Conservation (phyloP, 2,888 invertebrate species). For the Luffia ferchaultella region DNA sequence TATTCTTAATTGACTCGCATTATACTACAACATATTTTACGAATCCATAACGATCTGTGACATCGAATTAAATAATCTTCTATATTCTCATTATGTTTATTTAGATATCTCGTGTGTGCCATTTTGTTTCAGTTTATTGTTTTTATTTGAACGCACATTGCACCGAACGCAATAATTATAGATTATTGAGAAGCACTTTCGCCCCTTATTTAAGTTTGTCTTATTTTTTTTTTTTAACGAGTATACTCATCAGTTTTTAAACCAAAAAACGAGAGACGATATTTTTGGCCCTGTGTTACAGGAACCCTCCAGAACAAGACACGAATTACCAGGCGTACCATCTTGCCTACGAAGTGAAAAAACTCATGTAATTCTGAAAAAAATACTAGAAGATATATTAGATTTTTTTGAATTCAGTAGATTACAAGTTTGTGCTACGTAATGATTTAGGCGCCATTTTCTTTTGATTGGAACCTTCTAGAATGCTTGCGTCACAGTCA, state of each 20-base stretch:
- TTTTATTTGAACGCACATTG: background rate
- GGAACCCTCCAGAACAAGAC: constrained; percentile 86
- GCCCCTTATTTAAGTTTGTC: too few relatives aligned
- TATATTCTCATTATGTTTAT: too few relatives aligned
- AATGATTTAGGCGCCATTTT: background rate
- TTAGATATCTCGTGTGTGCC: too few relatives aligned
- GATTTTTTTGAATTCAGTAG: background rate
- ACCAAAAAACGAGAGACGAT: constrained; percentile 36
- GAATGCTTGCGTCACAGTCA: background rate
- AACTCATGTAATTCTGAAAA: constrained; percentile 93
- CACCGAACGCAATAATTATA: background rate
- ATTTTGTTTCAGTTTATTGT: too few relatives aligned
- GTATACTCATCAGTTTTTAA: too few relatives aligned
- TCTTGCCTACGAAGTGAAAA: constrained; percentile 99
- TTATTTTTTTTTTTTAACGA: too few relatives aligned
- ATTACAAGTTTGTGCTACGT: background rate
- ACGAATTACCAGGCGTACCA: constrained; percentile 97
- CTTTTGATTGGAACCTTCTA: background rate
- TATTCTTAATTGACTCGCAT: too few relatives aligned
- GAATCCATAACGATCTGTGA: too few relatives aligned
- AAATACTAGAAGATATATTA: background rate
- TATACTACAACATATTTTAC: too few relatives aligned
- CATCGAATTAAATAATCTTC: too few relatives aligned
- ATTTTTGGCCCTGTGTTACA: constrained; percentile 80
- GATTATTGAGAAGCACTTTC: too few relatives aligned